Evolutionary conservation across 2,797 vertebrate genomes (phyloP).

Genomic region (Choloepus didactylus): DNA sequence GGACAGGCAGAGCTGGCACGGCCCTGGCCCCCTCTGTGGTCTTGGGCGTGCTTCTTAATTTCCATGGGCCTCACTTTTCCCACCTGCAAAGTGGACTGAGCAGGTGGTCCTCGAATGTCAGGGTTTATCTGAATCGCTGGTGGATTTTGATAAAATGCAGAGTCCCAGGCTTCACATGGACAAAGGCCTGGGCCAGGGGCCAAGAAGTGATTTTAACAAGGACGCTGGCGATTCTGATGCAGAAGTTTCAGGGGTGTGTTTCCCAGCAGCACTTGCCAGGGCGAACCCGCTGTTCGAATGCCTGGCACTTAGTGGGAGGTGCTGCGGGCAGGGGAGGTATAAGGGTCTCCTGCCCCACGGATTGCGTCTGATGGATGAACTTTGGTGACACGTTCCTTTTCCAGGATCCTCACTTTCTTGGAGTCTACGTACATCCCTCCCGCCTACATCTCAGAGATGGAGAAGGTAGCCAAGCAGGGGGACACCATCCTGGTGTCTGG

Average conservation of each 20-base stretch:
- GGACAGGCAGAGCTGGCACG: not conserved
- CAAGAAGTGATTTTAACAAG: not conserved
- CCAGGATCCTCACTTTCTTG: slow-evolving; percentile 95
- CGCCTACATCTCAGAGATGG: slow-evolving; percentile 96
- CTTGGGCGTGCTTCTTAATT: not conserved
- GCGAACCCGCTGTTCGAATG: rapidly evolving
- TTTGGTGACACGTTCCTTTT: slow-evolving; percentile 12
- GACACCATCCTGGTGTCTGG: slow-evolving; percentile 92
- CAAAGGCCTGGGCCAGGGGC: not conserved
- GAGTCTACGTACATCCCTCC: slow-evolving; percentile 97
- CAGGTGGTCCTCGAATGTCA: not conserved
- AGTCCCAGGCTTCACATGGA: not conserved
- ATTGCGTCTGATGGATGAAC: not conserved
- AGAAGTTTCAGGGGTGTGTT: not conserved
- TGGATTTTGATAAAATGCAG: not conserved
- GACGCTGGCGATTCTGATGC: not conserved
- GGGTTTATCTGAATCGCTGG: rapidly evolving
- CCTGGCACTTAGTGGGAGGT: not conserved
- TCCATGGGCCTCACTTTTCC: not conserved
- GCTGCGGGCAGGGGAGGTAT: rapidly evolving
- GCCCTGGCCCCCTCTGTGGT: not conserved
- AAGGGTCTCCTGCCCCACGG: not conserved
- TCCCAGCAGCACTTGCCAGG: not conserved
- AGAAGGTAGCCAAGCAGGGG: slow-evolving; percentile 93
- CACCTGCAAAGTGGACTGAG: not conserved